Percentiles rank a stretch among this genome's conserved stretches.
Evolutionary conservation across 2,888 invertebrate genomes (phyloP).

Genomic region (Ormyrus thymus): DNA sequence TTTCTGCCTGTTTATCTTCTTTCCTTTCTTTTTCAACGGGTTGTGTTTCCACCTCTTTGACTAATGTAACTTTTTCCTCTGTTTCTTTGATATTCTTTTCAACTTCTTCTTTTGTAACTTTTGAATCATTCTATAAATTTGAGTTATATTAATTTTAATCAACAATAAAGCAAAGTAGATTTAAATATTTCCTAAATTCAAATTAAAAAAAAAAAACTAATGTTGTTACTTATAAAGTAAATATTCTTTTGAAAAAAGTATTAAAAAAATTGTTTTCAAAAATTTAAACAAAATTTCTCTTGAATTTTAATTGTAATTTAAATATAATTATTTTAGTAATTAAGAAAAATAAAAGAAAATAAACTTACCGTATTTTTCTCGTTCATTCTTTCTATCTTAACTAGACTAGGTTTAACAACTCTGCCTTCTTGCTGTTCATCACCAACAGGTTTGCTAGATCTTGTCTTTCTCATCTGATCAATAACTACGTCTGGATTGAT

Average conservation of each 20-base stretch:
- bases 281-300: too few relatives aligned
- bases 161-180: not conserved
- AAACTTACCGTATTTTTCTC: conserved; percentile 32
- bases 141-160: too few relatives aligned
- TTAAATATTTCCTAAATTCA: not conserved
- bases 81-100: not conserved
- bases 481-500: conserved; percentile 55
- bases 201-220: not conserved
- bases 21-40: not conserved
- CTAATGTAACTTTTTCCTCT: not conserved
- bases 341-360: not conserved
- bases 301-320: too few relatives aligned
- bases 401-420: not conserved
- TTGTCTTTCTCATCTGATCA: conserved; percentile 58
- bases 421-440: conserved; percentile 4
- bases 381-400: not conserved
- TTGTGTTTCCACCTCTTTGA: too few relatives aligned
- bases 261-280: too few relatives aligned
- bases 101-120: not conserved
- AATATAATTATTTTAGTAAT: too few relatives aligned
- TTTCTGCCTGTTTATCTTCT: conserved; percentile 2
- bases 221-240: too few relatives aligned
- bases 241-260: too few relatives aligned
- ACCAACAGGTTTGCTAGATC: conserved; percentile 42
- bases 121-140: not conserved